These are phyloP conservation scores for Salvelinus alpinus DNA, from an alignment of 2,113 vertebrate species.

Conservation along the genomic window DNA sequence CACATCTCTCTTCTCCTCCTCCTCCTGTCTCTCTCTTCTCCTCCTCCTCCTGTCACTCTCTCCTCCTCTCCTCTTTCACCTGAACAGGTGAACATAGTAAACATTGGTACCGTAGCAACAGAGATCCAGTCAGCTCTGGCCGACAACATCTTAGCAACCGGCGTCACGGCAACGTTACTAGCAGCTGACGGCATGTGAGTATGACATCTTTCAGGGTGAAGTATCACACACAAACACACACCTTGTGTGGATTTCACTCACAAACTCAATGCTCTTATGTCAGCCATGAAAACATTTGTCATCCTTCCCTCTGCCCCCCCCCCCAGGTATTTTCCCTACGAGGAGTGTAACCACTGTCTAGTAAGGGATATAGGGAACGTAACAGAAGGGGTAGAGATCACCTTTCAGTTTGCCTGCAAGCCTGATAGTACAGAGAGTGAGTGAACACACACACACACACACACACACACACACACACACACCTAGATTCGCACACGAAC, in stretches of 20 bases:
- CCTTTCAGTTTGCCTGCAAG: conserved; percentile 74
- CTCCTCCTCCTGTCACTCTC: background rate
- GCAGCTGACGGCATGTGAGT: conserved; percentile 73
- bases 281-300: background rate
- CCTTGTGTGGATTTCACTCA: too few relatives aligned
- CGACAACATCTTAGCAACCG: conserved; percentile 75
- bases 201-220: background rate
- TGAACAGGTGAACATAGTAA: conserved; percentile 77
- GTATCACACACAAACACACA: too few relatives aligned
- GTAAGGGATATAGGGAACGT: conserved; percentile 73
- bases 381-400: conserved; percentile 67
- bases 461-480: too few relatives aligned
- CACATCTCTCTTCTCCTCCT: background rate
- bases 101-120: conserved; percentile 64
- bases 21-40: background rate
- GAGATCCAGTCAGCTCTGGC: conserved; percentile 70
- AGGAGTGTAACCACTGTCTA: conserved; percentile 62
- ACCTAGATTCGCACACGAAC: background rate
- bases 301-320: background rate
- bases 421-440: conserved; percentile 63
- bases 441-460: too few relatives aligned
- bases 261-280: too few relatives aligned
- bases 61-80: background rate
- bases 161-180: conserved; percentile 66
- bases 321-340: conserved; percentile 71